Base-by-base conservation (phyloP, 2,113 vertebrate genomes). In the Bagarius yarrelli region DNA sequence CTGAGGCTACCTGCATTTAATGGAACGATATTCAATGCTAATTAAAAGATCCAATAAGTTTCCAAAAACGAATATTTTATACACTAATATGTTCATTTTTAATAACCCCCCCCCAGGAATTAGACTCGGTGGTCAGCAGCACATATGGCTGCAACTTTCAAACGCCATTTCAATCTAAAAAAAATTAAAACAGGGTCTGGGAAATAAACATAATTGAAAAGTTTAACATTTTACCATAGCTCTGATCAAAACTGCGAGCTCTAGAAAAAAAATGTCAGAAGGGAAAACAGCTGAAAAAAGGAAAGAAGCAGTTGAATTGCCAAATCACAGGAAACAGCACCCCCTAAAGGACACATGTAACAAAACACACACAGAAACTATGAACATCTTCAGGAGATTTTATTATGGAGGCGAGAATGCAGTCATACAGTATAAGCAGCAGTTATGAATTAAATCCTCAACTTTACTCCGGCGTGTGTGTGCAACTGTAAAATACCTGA, bases 271-370 rank as follows among this genome's bases (percentile, higher is more conserved):
- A 40, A 6, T n/a, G n/a, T n/a, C 36, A 3, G 6, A 40, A 40
- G 6, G 36, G 36, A 6, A 40, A 6, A 40, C 36, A 40, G 3
- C 6, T 40, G 6, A 40, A 40, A 40, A 40, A 40, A 40, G 6
- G 14, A 30, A 16, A 36, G 18, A 55, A 25, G n/a, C 11, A 14
- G 30, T n/a, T 66, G 34, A 25, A 18, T 57, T 25, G 15, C 16
- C 30, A 81, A 76, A 30, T 12, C 52, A n/a, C 11, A 76, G 61
- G 25, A 55, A 76, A 14, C 47, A 69, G 73, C 80, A 1, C 72
- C 80, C 80, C 23, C 72, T 82, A 40, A 4, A 69, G 80, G 80
- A 82, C 19, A 59, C 15, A 15, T 15, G 50, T 50, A 66, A 4
- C 3, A 27, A 67, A 56, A 30, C 47, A 81, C 9, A 50, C 13